Evolutionary conservation across 2,797 vertebrate genomes (phyloP).

Genomic region (Prunella strophiata): DNA sequence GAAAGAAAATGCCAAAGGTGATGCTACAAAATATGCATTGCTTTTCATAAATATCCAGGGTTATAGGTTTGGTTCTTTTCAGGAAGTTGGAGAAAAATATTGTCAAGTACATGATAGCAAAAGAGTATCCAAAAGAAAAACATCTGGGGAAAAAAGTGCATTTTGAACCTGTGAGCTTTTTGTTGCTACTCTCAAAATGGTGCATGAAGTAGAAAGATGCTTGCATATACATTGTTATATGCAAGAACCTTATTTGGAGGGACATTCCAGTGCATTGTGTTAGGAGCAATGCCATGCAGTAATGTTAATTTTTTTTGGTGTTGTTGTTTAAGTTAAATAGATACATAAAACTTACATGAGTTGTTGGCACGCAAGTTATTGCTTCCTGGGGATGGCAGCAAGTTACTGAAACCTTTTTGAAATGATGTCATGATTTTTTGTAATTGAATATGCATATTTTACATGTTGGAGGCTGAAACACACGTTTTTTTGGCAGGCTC

Average conservation of each 20-base stretch:
- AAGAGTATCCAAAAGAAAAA: conserved; percentile 46
- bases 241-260: not conserved
- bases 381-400: conserved; percentile 20
- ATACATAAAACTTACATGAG: conserved; percentile 39
- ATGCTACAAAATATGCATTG: conserved; percentile 22
- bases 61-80: not conserved
- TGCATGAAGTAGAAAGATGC: not conserved
- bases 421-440: conserved; percentile 64
- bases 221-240: not conserved
- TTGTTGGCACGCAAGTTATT: conserved; percentile 9
- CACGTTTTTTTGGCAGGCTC: conserved; percentile 54
- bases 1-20: conserved; percentile 54
- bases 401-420: conserved; percentile 46
- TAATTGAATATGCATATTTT: conserved; percentile 65
- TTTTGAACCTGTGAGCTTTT: not conserved
- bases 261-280: not conserved
- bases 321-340: conserved; percentile 4
- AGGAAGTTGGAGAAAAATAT: conserved; percentile 32
- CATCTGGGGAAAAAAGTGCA: conserved; percentile 44
- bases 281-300: not conserved
- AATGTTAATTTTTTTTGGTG: conserved; percentile 22
- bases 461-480: conserved; percentile 45
- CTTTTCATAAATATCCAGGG: conserved; percentile 47
- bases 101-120: conserved; percentile 22
- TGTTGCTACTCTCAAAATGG: not conserved